Base-by-base conservation (phyloP, 1,140 invertebrate genomes). In the Ridgeia piscesae region DNA sequence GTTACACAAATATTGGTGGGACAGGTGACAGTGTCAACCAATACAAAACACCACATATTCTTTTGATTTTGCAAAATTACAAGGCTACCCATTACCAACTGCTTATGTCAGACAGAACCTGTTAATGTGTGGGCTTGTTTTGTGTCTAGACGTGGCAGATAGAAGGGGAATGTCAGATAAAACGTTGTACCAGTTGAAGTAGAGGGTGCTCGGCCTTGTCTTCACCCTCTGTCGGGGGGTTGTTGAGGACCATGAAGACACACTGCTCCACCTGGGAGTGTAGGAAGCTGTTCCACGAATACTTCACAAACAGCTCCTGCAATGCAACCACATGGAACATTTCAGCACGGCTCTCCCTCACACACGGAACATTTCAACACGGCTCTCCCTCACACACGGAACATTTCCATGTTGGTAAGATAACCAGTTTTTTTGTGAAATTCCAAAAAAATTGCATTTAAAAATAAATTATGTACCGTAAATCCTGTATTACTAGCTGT, bases 261-360 rank as follows among this genome's bases (percentile, higher is more conserved):
- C 97, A 97, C 95, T 97, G 97, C 95, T 97, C 97, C 91, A 98
- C 97, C 96, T 98, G 97, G 92, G 97, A 97, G 96, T 98, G 98
- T 93, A 98, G 96, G 96, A 98, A 98, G 96, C 98, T 99, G 96
- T 99, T 98, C 97, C 98, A 97, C 48, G 97, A 96, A 96, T 97
- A 98, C 95, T 97, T 96, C 95, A 98, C 98, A 97, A 98, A 98
- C 96, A 98, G 96, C 96, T 98, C 97, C 96, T 98, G 95, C 58
- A 77, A 77, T 77, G 58, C 11, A 2, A 21, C 27, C 58, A 21
- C 27, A 17, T n/a, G n/a, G n/a, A 77, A 77, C 27, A 4, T 21
- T 50, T 50, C 21, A n/a, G n/a, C n/a, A n/a, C n/a, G n/a, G n/a
- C n/a, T n/a, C n/a, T n/a, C n/a, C n/a, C n/a, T n/a, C n/a, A n/a